A percentile compares a stretch with the other conserved stretches of the same genome.
Evolutionary conservation across 2,797 vertebrate species (phyloP).

Genomic region (Clarias platycephalus): DNA sequence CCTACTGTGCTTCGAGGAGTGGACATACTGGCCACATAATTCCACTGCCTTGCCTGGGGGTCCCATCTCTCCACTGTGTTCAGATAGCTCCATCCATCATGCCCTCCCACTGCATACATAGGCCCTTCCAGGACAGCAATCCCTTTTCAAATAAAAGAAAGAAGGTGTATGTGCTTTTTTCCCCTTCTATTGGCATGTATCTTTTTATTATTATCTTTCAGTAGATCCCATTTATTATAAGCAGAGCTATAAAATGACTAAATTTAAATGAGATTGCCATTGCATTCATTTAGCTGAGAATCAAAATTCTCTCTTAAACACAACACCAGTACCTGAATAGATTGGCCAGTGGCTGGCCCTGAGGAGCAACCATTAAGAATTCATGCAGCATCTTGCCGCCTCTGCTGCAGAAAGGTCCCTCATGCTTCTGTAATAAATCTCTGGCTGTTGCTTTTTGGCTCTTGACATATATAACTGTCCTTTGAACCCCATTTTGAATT

Average conservation of each 20-base stretch:
- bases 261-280: slow-evolving; percentile 40
- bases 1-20: slow-evolving; percentile 94
- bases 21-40: slow-evolving; percentile 98
- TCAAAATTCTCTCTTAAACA: slow-evolving; percentile 57
- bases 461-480: slow-evolving; percentile 51
- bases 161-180: slow-evolving; percentile 6
- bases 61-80: slow-evolving; percentile 98
- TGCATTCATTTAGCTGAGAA: slow-evolving; percentile 42
- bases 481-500: slow-evolving; percentile 52
- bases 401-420: slow-evolving; percentile 49
- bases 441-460: slow-evolving; percentile 52
- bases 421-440: slow-evolving; percentile 57
- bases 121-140: slow-evolving; percentile 96
- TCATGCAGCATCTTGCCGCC: slow-evolving; percentile 51
- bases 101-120: slow-evolving; percentile 97
- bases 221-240: slow-evolving; percentile 24
- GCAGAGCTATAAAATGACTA: slow-evolving; percentile 23
- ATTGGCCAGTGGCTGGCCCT: slow-evolving; percentile 36
- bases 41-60: slow-evolving; percentile 95
- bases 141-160: slow-evolving; percentile 67
- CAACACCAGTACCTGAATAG: slow-evolving; percentile 53
- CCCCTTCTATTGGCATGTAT: slow-evolving; percentile 22
- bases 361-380: slow-evolving; percentile 56
- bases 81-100: slow-evolving; percentile 98
- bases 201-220: slow-evolving; percentile 14